Evolutionary conservation across 2,888 invertebrate species (phyloP).

Genomic region (Latrodectus elegans): DNA sequence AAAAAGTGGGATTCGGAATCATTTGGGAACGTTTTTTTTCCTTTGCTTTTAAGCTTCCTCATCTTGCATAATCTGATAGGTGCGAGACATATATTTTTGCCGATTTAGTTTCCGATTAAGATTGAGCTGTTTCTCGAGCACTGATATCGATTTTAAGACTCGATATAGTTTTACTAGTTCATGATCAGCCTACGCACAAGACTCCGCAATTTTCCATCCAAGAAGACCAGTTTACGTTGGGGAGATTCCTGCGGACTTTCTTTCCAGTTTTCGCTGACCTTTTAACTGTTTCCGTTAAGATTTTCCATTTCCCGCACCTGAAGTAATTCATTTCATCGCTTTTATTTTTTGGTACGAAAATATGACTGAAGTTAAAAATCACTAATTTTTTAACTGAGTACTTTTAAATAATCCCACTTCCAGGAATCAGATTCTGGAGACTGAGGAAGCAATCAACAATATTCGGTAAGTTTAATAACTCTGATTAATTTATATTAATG

Average conservation of each 20-base stretch:
- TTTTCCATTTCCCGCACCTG: background rate
- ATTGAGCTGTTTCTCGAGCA: background rate
- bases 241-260: constrained; percentile 87
- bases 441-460: background rate
- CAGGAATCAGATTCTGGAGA: constrained; percentile 27
- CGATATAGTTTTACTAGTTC: constrained; percentile 77
- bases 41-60: background rate
- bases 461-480: too few species aligned
- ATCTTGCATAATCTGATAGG: background rate
- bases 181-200: constrained; percentile 97
- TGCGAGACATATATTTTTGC: background rate
- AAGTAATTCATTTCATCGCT: background rate
- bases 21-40: background rate
- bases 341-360: too few species aligned
- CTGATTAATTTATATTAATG: too few species aligned
- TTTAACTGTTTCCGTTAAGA: constrained; percentile 3
- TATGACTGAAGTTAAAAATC: too few species aligned
- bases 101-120: constrained; percentile 3
- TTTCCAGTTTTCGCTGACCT: constrained; percentile 30
- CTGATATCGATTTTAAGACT: background rate
- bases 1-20: constrained; percentile 38
- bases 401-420: background rate
- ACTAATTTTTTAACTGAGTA: background rate
- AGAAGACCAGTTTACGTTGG: constrained; percentile 97
- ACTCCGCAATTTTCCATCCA: constrained; percentile 96